These are phyloP conservation scores for Cerastis leucographa DNA, from an alignment of 2,888 invertebrate genomes.

Conservation along the genomic window DNA sequence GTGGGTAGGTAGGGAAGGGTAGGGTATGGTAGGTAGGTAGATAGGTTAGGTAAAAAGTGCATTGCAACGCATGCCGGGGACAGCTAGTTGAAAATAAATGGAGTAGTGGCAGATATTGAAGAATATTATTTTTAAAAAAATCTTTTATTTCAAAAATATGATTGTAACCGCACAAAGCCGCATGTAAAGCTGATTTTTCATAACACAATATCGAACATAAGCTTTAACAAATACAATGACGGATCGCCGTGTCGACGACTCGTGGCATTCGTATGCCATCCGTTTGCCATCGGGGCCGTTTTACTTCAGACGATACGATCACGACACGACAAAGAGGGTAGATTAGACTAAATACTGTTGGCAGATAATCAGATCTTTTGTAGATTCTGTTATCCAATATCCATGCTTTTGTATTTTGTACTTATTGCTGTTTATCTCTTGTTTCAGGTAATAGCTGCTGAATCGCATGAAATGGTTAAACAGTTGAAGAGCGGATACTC, in stretches of 20 bases:
- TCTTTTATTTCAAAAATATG: not conserved
- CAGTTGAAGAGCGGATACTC: not conserved
- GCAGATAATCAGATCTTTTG: not conserved
- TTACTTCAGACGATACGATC: conserved; percentile 12
- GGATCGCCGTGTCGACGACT: conserved; percentile 33
- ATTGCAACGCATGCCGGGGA: too few relatives aligned
- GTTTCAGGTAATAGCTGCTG: conserved; percentile 37
- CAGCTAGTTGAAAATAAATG: too few relatives aligned
- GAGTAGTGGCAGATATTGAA: too few relatives aligned
- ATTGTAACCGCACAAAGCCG: not conserved
- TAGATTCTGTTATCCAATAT: not conserved
- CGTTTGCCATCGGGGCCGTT: conserved; percentile 4
- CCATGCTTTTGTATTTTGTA: not conserved
- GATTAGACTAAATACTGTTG: not conserved
- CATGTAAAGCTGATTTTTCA: conserved; percentile 9
- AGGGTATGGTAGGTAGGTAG: too few relatives aligned
- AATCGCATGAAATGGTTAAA: not conserved
- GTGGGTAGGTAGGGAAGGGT: too few relatives aligned
- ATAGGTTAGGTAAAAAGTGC: too few relatives aligned
- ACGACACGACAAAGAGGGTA: not conserved
- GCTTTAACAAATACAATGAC: conserved; percentile 50
- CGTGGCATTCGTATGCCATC: conserved; percentile 28
- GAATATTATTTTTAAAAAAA: not conserved
- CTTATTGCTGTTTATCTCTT: conserved; percentile 30
- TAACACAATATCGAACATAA: not conserved